These are phyloP conservation scores for Ypsolopha scabrella DNA, from an alignment of 2,888 invertebrate genomes.

Conservation along the genomic window DNA sequence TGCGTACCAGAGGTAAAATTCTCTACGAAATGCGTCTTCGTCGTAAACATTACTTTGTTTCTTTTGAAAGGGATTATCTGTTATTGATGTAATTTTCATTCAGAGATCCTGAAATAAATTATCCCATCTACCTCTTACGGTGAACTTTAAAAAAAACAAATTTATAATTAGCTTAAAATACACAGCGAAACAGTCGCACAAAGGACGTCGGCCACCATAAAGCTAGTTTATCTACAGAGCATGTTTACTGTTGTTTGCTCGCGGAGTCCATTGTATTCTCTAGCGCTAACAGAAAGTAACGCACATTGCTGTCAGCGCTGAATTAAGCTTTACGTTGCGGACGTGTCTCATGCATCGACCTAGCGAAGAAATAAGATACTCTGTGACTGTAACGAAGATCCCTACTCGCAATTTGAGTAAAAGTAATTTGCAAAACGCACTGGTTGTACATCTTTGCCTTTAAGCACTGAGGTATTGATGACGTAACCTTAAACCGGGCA, in stretches of 20 bases:
- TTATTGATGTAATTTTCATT: background rate
- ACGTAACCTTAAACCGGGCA: too few relatives aligned
- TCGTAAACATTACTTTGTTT: too few relatives aligned
- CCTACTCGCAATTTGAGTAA: too few relatives aligned
- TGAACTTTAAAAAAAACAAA: background rate
- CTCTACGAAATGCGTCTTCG: too few relatives aligned
- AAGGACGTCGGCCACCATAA: background rate
- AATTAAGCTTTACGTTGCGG: constrained; percentile 45
- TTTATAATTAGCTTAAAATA: background rate
- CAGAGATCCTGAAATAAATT: background rate
- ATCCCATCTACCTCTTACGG: background rate
- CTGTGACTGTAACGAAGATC: too few relatives aligned
- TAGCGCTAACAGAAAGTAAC: constrained; percentile 45
- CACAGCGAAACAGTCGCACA: background rate
- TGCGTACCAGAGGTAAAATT: too few relatives aligned
- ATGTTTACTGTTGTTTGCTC: constrained; percentile 28
- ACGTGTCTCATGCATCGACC: constrained; percentile 35
- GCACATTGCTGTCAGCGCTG: constrained; percentile 41
- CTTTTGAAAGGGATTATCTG: too few relatives aligned
- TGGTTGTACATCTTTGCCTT: too few relatives aligned
- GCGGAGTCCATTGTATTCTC: constrained; percentile 26
- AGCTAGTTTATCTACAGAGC: background rate
- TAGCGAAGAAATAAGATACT: constrained; percentile 3
- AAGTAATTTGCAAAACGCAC: too few relatives aligned
- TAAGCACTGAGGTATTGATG: too few relatives aligned